Evolutionary conservation across 1,140 invertebrate genomes (phyloP).

Genomic region (Cotesia typhae): DNA sequence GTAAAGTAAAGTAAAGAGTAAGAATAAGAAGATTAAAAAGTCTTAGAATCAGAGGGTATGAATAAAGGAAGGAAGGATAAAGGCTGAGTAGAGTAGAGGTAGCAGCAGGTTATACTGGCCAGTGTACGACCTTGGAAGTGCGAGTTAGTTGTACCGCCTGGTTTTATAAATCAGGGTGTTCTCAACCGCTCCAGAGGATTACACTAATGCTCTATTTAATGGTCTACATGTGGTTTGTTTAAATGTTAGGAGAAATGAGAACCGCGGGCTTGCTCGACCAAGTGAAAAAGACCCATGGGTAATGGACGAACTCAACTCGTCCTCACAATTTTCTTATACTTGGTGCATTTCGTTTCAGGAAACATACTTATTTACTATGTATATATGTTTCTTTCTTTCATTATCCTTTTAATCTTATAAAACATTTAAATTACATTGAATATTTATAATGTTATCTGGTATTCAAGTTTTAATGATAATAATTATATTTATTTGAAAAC

Average conservation of each 20-base stretch:
- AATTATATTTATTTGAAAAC: too few species aligned
- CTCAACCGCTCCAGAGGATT: slow-evolving; percentile 16
- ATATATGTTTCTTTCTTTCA: slow-evolving; percentile 2
- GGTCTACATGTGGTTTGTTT: neutral
- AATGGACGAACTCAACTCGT: neutral
- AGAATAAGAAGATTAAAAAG: slow-evolving; percentile 7
- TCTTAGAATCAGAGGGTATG: neutral
- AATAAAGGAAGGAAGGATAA: neutral
- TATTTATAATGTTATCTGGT: neutral
- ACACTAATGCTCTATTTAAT: neutral
- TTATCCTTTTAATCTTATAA: neutral
- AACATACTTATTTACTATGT: neutral
- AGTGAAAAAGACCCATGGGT: slow-evolving; percentile 37
- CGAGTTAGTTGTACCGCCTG: slow-evolving; percentile 25
- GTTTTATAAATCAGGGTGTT: slow-evolving; percentile 26
- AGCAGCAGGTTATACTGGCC: slow-evolving; percentile 33
- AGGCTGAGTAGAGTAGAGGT: slow-evolving; percentile 6
- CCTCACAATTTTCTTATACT: neutral
- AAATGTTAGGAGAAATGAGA: slow-evolving; percentile 14
- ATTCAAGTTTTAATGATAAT: too few species aligned
- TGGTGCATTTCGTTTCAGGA: slow-evolving; percentile 5
- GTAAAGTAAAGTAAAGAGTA: neutral
- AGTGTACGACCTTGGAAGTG: slow-evolving; percentile 37
- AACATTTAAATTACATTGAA: neutral
- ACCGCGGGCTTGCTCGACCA: slow-evolving; percentile 30